These are phyloP conservation scores for Saturnia japonica DNA, from an alignment of 2,888 invertebrate species.

Conservation along the genomic window DNA sequence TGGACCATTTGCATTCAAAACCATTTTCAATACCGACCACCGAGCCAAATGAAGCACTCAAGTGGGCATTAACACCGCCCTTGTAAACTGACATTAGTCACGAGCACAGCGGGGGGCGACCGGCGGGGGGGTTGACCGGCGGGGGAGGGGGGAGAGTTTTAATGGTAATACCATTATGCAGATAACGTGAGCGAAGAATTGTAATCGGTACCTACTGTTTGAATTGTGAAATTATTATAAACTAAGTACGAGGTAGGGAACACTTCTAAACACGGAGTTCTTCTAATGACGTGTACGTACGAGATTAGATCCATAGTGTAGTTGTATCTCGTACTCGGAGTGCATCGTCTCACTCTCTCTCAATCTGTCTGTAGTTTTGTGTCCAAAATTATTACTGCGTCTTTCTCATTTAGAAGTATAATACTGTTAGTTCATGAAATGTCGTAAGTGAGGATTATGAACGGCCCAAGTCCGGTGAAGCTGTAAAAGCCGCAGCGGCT, in stretches of 20 bases:
- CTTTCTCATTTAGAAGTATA: neutral
- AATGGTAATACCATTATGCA: neutral
- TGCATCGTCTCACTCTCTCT: too few relatives aligned
- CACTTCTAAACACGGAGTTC: neutral
- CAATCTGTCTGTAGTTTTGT: neutral
- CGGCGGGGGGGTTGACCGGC: neutral
- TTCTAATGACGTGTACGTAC: neutral
- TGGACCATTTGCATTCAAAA: constrained; percentile 24
- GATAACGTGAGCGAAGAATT: neutral
- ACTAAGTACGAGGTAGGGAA: neutral
- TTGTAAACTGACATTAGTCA: constrained; percentile 27
- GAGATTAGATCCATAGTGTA: too few relatives aligned
- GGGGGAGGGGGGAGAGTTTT: neutral
- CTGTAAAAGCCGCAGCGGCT: too few relatives aligned
- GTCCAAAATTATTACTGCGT: neutral
- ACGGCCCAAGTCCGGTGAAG: too few relatives aligned
- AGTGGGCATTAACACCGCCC: constrained; percentile 33
- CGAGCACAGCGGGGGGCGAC: neutral
- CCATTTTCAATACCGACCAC: constrained; percentile 21
- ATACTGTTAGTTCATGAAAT: neutral
- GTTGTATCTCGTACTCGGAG: too few relatives aligned
- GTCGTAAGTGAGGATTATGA: too few relatives aligned
- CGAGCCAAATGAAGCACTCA: constrained; percentile 30
- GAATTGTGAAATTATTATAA: neutral
- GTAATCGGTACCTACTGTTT: neutral